Evolutionary conservation across 2,888 invertebrate genomes (phyloP).

Genomic region (Ophion ventricosus): DNA sequence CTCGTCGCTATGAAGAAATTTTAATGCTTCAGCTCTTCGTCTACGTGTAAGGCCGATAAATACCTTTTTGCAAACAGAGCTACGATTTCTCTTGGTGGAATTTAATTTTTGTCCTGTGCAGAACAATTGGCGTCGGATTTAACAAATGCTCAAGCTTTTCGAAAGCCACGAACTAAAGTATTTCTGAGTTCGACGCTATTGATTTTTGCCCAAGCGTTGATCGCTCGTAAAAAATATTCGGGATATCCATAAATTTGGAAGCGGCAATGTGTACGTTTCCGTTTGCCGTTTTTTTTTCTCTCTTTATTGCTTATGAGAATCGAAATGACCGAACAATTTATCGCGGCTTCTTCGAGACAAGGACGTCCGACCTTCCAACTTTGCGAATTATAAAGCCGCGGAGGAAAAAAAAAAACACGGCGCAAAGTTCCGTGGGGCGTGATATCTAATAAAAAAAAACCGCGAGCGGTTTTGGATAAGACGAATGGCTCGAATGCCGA

Average conservation of each 20-base stretch:
- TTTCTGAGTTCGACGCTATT: too few relatives aligned
- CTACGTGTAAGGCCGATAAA: too few relatives aligned
- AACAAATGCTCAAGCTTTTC: too few relatives aligned
- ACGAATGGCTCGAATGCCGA: constrained; percentile 16
- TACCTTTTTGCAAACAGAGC: too few relatives aligned
- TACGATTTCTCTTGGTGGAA: too few relatives aligned
- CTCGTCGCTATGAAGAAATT: too few relatives aligned
- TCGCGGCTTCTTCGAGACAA: background rate
- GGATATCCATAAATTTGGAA: background rate
- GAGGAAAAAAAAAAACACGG: background rate
- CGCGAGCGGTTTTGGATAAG: constrained; percentile 1
- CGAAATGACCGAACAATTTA: constrained; percentile 2
- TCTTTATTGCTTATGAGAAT: background rate
- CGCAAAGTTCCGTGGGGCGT: background rate
- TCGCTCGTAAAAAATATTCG: background rate
- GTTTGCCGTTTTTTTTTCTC: background rate
- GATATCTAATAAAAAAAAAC: background rate
- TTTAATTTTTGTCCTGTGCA: too few relatives aligned
- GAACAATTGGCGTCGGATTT: too few relatives aligned
- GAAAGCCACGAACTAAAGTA: too few relatives aligned
- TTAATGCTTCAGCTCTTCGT: too few relatives aligned
- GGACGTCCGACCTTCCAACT: background rate
- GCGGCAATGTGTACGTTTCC: too few relatives aligned
- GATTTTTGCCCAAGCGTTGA: too few relatives aligned
- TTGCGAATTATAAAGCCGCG: background rate